Percentiles rank a stretch among this genome's conserved stretches.
phyloP scores from a whole-genome alignment of 2,797 vertebrate genomes.

The Chaetophractus vellerosus region DNA sequence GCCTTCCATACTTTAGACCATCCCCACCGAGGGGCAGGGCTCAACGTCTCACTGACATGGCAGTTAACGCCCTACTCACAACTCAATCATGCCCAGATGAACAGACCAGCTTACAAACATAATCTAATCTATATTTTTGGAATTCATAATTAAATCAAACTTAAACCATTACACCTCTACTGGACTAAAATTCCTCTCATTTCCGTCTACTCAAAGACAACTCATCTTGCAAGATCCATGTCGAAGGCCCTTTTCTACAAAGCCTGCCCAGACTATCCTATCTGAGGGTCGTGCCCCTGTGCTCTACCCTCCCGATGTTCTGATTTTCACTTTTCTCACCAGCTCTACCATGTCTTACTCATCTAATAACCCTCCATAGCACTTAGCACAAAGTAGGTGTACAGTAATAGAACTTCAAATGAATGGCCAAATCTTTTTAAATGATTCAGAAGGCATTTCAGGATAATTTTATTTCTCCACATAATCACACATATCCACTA shows the following conservation, averaged over 20 bases:
- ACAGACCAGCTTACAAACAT: too few relatives aligned
- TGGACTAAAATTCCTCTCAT: not conserved
- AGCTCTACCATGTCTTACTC: not conserved
- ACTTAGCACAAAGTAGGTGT: not conserved
- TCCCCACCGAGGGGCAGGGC: too few relatives aligned
- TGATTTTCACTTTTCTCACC: not conserved
- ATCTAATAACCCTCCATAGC: not conserved
- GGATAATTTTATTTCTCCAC: not conserved
- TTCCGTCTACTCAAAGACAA: not conserved
- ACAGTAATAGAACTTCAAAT: not conserved
- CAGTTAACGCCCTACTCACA: too few relatives aligned
- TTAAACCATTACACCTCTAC: too few relatives aligned
- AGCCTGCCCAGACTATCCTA: not conserved
- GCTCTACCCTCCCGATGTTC: not conserved
- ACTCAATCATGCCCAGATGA: too few relatives aligned
- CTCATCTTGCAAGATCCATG: not conserved
- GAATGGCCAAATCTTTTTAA: not conserved
- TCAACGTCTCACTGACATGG: too few relatives aligned
- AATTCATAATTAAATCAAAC: too few relatives aligned
- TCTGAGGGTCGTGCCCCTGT: not conserved
- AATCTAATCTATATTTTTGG: too few relatives aligned
- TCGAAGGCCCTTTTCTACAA: not conserved
- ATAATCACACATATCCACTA: not conserved
- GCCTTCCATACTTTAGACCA: too few relatives aligned
- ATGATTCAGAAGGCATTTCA: not conserved